Evolutionary conservation across 1,140 invertebrate genomes (phyloP).

Genomic region (Drosophila sp.): DNA sequence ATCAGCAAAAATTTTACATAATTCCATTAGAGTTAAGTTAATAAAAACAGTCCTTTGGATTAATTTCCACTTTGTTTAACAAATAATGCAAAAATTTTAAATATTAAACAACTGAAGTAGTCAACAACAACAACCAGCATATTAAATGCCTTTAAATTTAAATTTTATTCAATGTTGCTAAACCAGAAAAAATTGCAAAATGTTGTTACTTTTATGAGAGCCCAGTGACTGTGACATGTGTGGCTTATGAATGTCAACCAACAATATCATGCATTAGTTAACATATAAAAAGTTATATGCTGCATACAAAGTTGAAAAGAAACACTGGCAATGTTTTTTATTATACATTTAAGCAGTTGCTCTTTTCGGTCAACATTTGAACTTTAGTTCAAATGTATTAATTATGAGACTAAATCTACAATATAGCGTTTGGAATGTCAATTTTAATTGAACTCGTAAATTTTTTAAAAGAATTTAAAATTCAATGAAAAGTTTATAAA

Average conservation of each 20-base stretch:
- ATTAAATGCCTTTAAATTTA: background rate
- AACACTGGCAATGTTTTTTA: too few species aligned
- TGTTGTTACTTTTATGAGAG: background rate
- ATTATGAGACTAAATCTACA: too few species aligned
- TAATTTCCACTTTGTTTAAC: background rate
- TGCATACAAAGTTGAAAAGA: background rate
- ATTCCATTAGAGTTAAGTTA: too few species aligned
- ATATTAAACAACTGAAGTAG: background rate
- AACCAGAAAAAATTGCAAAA: background rate
- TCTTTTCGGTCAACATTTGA: too few species aligned
- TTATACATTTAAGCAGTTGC: too few species aligned
- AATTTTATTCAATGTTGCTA: background rate
- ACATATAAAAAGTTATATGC: constrained; percentile 4
- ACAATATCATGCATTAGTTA: constrained; percentile 4
- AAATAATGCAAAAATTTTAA: background rate
- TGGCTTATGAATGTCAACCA: constrained; percentile 31
- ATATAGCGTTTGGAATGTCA: too few species aligned
- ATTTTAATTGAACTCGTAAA: too few species aligned
- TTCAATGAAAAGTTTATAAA: too few species aligned
- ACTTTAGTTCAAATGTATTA: too few species aligned
- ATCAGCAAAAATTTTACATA: background rate
- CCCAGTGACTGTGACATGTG: constrained; percentile 16
- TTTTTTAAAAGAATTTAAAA: too few species aligned
- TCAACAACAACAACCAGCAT: background rate
- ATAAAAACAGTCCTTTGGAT: background rate